These are phyloP conservation scores for Nesogale talazaci DNA, from an alignment of 2,113 vertebrate species.

Conservation along the genomic window DNA sequence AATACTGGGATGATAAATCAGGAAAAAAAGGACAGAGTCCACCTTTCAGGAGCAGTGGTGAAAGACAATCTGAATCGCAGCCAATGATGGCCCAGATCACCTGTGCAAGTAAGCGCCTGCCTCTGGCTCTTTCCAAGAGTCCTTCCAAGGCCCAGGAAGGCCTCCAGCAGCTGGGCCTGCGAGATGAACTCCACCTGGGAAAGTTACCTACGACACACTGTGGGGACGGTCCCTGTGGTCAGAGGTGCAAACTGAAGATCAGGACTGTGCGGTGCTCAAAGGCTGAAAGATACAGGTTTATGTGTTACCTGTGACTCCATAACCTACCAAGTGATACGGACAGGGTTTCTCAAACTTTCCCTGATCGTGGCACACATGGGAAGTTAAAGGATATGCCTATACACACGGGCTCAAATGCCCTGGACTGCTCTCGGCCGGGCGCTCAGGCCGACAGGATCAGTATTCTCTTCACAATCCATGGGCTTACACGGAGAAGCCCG, in stretches of 20 bases:
- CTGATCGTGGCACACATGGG: not conserved
- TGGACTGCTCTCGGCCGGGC: not conserved
- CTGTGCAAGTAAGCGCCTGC: not conserved
- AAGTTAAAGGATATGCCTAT: not conserved
- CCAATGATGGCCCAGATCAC: not conserved
- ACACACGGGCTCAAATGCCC: not conserved
- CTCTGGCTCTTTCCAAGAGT: not conserved
- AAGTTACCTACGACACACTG: not conserved
- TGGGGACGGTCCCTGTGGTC: not conserved
- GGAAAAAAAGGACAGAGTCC: not conserved
- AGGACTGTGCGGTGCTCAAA: not conserved
- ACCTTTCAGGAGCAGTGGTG: not conserved
- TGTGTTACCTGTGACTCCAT: not conserved
- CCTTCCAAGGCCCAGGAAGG: not conserved
- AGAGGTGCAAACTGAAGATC: conserved; percentile 7
- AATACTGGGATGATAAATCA: not conserved
- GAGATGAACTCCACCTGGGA: not conserved
- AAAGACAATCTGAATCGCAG: not conserved
- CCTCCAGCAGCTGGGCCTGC: not conserved
- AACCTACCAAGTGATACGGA: not conserved
- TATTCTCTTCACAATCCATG: not conserved
- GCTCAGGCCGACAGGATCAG: not conserved
- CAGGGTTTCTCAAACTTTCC: not conserved
- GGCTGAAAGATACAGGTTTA: not conserved
- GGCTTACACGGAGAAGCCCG: not conserved